Evolutionary conservation across 30 jellyfish, hydroid and myxozoan species (phyloP), one percentile per base, ranked within the genome.

Genomic region (Pelagia noctiluca): DNA sequence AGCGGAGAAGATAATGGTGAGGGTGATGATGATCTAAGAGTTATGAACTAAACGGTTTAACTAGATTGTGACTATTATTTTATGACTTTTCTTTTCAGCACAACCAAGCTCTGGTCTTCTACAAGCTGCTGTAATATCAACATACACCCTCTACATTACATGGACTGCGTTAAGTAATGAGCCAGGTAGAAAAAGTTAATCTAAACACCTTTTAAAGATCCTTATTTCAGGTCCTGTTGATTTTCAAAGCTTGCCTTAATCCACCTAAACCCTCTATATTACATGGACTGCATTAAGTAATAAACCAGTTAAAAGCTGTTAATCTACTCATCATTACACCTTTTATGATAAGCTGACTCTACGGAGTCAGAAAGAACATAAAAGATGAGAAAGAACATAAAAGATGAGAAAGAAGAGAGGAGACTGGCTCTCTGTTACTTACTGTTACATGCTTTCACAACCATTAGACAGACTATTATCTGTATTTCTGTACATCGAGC

Each of bases 21-120:
- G n/a, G n/a, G n/a, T n/a, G n/a, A n/a, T n/a, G n/a, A n/a, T n/a
- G n/a, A n/a, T n/a, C n/a, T n/a, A n/a, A 29, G 5, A 66, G 16
- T 11, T 25, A 19, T 7, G n/a, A 66, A 12, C 7, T 34, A 23
- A 30, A 22, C 29, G 16, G 76, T 33, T 7, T 42, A 12, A 29
- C 32, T 12, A 5, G 31, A 70, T 52, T 42, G 12, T 19, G 2
- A 16, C 16, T 47, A 75, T 5, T 48, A 26, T 5, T 16, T 4
- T 7, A 75, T 46, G 38, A 5, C 3, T 24, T 23, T 67, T 2
- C 52, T 35, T 54, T 54, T 1, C 84, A 85, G 91, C 95, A 5
- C 98, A 92, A 62, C 96, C 98, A 21, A 74, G 96, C 1, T 86
- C 98, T 23, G 98, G 98, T 33, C 84, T 92, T 37, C 78, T 92